Evolutionary conservation across 2,113 vertebrate genomes (phyloP).

Genomic region (Corvus cornix): DNA sequence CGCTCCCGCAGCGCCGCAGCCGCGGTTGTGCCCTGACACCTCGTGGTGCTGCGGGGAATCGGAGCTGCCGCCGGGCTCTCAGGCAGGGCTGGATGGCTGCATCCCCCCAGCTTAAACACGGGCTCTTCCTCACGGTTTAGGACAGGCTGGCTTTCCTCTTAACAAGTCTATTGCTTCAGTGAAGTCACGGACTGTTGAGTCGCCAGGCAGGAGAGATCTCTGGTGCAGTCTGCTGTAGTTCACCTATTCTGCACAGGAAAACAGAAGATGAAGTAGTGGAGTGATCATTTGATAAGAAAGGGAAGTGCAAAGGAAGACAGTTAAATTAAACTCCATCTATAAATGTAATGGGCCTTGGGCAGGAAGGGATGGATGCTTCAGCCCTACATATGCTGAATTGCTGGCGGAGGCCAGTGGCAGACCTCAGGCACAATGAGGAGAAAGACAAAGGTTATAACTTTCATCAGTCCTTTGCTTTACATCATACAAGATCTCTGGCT

Average conservation of each 20-base stretch:
- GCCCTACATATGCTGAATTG: fast-evolving
- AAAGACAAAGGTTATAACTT: background rate
- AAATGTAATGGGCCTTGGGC: background rate
- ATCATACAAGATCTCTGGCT: fast-evolving
- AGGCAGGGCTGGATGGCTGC: fast-evolving
- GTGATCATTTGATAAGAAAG: background rate
- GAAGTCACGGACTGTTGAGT: fast-evolving
- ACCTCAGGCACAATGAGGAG: background rate
- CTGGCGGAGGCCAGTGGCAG: background rate
- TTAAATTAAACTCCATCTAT: background rate
- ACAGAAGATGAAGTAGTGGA: background rate
- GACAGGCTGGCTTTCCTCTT: fast-evolving
- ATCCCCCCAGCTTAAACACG: fast-evolving
- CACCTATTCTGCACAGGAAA: fast-evolving
- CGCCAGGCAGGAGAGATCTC: background rate
- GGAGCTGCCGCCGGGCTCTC: background rate
- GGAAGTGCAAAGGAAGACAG: background rate
- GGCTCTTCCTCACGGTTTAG: fast-evolving
- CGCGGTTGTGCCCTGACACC: conserved; percentile 23
- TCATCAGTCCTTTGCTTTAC: background rate
- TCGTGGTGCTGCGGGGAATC: background rate
- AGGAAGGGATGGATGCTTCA: background rate
- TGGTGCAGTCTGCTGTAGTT: fast-evolving
- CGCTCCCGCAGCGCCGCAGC: background rate
- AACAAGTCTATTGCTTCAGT: fast-evolving